Evolutionary conservation across 2,888 invertebrate species (phyloP), one percentile per base, ranked within the genome.

Genomic region (Aporophyla lueneburgensis): DNA sequence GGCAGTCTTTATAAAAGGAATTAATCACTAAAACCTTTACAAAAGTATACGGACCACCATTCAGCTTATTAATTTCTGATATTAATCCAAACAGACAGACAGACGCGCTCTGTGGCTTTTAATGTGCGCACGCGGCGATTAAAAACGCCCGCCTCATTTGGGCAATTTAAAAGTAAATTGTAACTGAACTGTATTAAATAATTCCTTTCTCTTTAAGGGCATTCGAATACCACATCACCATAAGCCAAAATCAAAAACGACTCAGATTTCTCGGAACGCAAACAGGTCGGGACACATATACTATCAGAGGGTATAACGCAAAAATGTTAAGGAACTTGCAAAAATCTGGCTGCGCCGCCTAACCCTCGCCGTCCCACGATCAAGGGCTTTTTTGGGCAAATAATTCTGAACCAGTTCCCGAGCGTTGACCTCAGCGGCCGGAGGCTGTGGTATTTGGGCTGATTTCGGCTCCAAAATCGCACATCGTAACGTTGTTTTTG

Each of bases 381-480:
- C 87, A 90, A 94, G 94, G 95, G 94, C 93, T 94, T 94, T 95
- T 95, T 95, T 95, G 94, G 93, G 89, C 92, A 93, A 93, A 94
- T 92, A 93, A 93, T 93, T 93, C 84, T 91, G 93, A 91, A 96
- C 96, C 94, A 93, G 96, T 96, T 93, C 91, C 84, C 78, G 77
- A 73, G 93, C 94, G 86, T 92, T 91, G 93, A 93, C 94, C 95
- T 91, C 86, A 88, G 54, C n/a, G 67, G 89, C 88, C 93, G 89
- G 84, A 78, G 89, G 94, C 95, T 91, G 87, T 88, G 93, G 95
- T 91, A 95, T 95, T 94, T 94, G 93, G 90, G 93, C 94, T 92
- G 93, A 95, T 95, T 96, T 94, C 92, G 94, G 92, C 85, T 90
- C 93, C 92, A 93, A 95, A 95, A 94, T 96, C 94, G 94, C 95